Evolutionary conservation across 2,113 vertebrate species (phyloP).

Genomic region (Heterochromis multidens): DNA sequence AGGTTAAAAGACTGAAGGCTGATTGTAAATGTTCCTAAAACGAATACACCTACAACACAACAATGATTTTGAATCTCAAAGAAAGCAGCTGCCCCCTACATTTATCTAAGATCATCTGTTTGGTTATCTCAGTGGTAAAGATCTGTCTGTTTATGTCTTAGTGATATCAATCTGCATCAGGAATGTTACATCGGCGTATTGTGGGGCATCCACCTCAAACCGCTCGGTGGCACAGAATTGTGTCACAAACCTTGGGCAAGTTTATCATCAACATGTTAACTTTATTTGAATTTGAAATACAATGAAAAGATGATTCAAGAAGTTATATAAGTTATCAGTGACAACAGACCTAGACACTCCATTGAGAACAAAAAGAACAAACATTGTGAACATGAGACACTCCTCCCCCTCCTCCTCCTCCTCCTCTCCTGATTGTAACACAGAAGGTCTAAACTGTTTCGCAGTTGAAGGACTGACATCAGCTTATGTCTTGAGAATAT

Average conservation of each 20-base stretch:
- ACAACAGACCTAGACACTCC: conserved; percentile 75
- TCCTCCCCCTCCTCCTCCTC: conserved; percentile 61
- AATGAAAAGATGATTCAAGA: conserved; percentile 74
- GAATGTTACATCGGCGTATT: not conserved
- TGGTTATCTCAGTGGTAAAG: not conserved
- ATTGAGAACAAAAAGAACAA: conserved; percentile 71
- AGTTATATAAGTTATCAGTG: conserved; percentile 77
- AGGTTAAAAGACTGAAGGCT: conserved; percentile 23
- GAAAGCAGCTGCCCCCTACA: conserved; percentile 32
- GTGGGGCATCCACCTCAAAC: not conserved
- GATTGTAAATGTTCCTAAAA: conserved; percentile 27
- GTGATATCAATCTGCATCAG: not conserved
- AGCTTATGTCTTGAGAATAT: conserved; percentile 67
- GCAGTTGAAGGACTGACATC: conserved; percentile 64
- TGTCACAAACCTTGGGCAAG: not conserved
- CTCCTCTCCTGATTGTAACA: conserved; percentile 67
- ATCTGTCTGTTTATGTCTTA: not conserved
- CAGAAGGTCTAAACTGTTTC: conserved; percentile 55
- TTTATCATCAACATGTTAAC: conserved; percentile 74
- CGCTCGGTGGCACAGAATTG: not conserved
- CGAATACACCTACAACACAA: conserved; percentile 12
- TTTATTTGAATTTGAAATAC: conserved; percentile 78
- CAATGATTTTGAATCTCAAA: conserved; percentile 1
- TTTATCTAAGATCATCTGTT: not conserved
- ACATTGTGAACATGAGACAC: conserved; percentile 84